Evolutionary conservation across 2,113 vertebrate species (phyloP), one percentile per base, ranked within the genome.

Genomic region (Chascanopsetta lugubris): DNA sequence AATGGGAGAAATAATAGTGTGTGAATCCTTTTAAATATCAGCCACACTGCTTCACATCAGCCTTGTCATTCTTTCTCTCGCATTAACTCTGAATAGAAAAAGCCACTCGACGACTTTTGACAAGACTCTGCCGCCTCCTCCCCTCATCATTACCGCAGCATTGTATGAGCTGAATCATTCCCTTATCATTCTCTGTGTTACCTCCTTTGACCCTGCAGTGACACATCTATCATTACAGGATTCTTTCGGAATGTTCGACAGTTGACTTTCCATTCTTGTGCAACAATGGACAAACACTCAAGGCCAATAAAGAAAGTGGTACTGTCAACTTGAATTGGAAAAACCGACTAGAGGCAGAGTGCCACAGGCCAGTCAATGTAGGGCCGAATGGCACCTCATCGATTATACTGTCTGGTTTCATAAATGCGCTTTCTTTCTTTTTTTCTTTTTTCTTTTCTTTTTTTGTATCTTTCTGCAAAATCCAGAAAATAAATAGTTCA

Each of bases 131-230:
- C 24, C 15, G 8, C 32, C 34, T 29, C 25, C 22, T 48, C 15
- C 45, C 27, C 54, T 43, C 62, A 57, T 76, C 42, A 51, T 54
- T 22, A 12, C 36, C 30, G 34, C 49, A 56, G 51, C 63, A 65
- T 67, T 5, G 25, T 42, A 46, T 22, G 53, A 29, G 21, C 30
- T 11, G 17, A 42, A 50, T 77, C 68, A 78, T 70, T 55, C 67
- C 63, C 47, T 69, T 69, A 64, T 69, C 66, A 61, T 46, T n/a
- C 13, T 45, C 9, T 7, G 53, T 57, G 77, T 61, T 60, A 55
- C 30, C 56, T 26, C 25, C 17, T 24, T 22, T 21, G 13, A 62
- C 38, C 22, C 20, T 3, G 13, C 54, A 61, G 15, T 42, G 48
- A 63, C 21, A 42, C 38, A 18, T n/a, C 38, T 42, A 42, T 64